phyloP scores from a whole-genome alignment of 53 echinoderm and acorn worm genomes.

The Stichopus horrens region DNA sequence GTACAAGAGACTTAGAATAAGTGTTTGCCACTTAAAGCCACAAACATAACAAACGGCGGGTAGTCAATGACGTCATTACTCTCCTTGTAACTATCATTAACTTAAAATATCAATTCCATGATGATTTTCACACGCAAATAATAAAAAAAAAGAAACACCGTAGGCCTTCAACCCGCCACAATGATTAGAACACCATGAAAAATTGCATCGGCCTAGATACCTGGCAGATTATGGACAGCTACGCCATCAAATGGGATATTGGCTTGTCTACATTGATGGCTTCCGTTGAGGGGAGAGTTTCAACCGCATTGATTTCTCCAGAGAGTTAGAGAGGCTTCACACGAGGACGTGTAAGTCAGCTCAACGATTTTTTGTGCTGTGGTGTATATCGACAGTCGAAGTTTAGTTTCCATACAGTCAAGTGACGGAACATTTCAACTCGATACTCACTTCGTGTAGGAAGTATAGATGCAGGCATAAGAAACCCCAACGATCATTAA shows the following conservation, averaged over 20 bases:
- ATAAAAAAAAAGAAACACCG: too few species aligned
- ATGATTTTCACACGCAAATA: not conserved
- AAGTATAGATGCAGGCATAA: too few species aligned
- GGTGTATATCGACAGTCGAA: too few species aligned
- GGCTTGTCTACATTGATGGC: not conserved
- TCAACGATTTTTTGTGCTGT: not conserved
- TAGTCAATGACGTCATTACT: not conserved
- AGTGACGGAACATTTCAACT: too few species aligned
- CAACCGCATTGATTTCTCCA: not conserved
- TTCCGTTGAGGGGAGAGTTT: not conserved
- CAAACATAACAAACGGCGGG: not conserved
- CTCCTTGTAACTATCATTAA: not conserved
- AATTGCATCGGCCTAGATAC: conserved; percentile 31
- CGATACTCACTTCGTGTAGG: too few species aligned
- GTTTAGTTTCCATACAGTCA: too few species aligned
- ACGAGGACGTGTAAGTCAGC: conserved; percentile 1
- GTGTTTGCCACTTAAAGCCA: not conserved
- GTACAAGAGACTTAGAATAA: too few species aligned
- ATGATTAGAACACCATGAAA: conserved; percentile 18
- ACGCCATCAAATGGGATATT: not conserved
- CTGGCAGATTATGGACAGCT: not conserved
- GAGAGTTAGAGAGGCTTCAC: not conserved
- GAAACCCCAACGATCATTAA: too few species aligned
- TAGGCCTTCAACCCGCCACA: too few species aligned
- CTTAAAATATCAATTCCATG: not conserved